phyloP scores from a whole-genome alignment of 2,888 invertebrate genomes.

The Nesidiocoris tenuis region DNA sequence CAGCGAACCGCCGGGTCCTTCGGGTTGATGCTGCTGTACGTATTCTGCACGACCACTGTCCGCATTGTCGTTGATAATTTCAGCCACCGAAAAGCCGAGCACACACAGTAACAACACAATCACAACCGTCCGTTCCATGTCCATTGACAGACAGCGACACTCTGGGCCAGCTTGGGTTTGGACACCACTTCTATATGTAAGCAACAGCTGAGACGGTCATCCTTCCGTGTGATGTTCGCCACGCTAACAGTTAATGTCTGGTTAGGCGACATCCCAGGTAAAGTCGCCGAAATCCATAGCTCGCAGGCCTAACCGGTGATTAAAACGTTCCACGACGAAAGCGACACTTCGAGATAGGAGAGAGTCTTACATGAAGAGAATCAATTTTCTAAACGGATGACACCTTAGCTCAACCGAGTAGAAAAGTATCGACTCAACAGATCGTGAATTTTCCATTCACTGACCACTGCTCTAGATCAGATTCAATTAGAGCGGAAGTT shows the following conservation, averaged over 20 bases:
- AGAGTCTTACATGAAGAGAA: conserved; percentile 20
- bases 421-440: too few relatives aligned
- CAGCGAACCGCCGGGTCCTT: neutral
- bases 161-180: neutral
- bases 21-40: neutral
- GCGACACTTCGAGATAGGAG: neutral
- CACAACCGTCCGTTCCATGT: conserved; percentile 7
- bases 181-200: conserved; percentile 35
- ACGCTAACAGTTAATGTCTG: conserved; percentile 4
- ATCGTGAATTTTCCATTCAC: neutral
- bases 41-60: neutral
- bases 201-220: conserved; percentile 27
- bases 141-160: neutral
- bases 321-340: neutral
- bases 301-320: neutral
- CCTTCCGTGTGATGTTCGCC: conserved; percentile 1
- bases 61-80: neutral
- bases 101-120: conserved; percentile 20
- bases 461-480: neutral
- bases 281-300: conserved; percentile 19
- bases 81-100: conserved; percentile 8
- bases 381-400: neutral
- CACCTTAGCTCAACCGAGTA: too few relatives aligned
- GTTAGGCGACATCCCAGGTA: neutral
- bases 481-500: too few relatives aligned